phyloP scores from a whole-genome alignment of 1,140 invertebrate species.

The Camponotus vicinus region DNA sequence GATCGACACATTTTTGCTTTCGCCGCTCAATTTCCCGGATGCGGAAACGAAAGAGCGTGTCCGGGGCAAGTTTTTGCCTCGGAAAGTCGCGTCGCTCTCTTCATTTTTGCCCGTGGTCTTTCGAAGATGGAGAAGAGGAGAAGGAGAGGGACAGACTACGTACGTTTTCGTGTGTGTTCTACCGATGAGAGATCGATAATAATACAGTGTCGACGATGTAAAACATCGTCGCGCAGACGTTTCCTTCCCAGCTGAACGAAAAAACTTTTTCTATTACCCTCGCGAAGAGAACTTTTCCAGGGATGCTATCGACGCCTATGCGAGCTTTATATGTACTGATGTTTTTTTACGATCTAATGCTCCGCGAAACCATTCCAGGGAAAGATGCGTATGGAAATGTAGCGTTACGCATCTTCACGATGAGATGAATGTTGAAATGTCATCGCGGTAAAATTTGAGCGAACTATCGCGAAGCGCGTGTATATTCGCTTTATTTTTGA shows the following conservation, averaged over 20 bases:
- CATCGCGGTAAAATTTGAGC: not conserved
- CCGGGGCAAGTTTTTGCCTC: conserved; percentile 1
- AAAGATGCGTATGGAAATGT: not conserved
- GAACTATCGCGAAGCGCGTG: not conserved
- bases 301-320: conserved; percentile 45
- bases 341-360: conserved; percentile 3
- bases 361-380: conserved; percentile 28
- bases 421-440: conserved; percentile 1
- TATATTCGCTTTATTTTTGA: not conserved
- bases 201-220: conserved; percentile 39
- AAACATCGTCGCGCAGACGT: conserved; percentile 35
- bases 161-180: not conserved
- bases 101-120: conserved; percentile 9
- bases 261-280: conserved; percentile 72
- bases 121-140: no score
- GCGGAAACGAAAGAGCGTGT: conserved; percentile 9
- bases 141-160: no score
- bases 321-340: conserved; percentile 11
- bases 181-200: conserved; percentile 36
- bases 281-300: conserved; percentile 52
- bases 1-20: conserved; percentile 49
- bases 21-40: not conserved
- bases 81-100: conserved; percentile 6
- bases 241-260: conserved; percentile 21
- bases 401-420: not conserved